phyloP scores from a whole-genome alignment of 2,888 invertebrate species.

The Drosophila nr. fundita region DNA sequence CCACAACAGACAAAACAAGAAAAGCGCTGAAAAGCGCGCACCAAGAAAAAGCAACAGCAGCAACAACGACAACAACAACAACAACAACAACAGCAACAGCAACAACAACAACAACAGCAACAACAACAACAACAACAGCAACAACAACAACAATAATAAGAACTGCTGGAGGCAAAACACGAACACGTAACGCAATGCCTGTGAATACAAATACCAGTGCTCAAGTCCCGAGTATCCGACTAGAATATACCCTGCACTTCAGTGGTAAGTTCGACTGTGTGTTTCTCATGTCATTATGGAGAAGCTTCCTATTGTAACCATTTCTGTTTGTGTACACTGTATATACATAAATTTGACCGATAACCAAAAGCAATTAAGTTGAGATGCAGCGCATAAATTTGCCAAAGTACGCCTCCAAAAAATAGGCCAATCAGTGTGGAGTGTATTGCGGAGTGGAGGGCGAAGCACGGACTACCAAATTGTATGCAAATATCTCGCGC shows the following conservation, averaged over 20 bases:
- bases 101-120: conserved; percentile 18
- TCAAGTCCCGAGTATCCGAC: neutral
- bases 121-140: conserved; percentile 18
- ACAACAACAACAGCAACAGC: conserved; percentile 5
- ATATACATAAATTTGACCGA: conserved; percentile 1
- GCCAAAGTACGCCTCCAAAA: neutral
- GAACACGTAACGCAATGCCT: conserved; percentile 9
- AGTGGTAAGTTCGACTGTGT: neutral
- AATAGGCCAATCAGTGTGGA: neutral
- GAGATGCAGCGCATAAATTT: conserved; percentile 22
- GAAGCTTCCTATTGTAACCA: neutral
- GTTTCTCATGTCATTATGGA: neutral
- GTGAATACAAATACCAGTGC: conserved; percentile 3
- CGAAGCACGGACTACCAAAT: neutral
- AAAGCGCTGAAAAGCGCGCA: conserved; percentile 39
- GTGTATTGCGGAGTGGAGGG: neutral
- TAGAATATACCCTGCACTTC: neutral
- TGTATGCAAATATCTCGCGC: conserved; percentile 28
- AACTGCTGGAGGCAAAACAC: neutral
- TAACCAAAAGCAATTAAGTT: conserved; percentile 28
- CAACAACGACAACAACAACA: conserved; percentile 31
- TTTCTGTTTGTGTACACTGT: neutral
- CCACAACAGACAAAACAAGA: conserved; percentile 15
- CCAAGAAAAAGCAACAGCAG: conserved; percentile 41
- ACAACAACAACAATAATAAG: neutral